phyloP scores from a whole-genome alignment of 2,888 invertebrate species.

The Ecliptopera silaceata region DNA sequence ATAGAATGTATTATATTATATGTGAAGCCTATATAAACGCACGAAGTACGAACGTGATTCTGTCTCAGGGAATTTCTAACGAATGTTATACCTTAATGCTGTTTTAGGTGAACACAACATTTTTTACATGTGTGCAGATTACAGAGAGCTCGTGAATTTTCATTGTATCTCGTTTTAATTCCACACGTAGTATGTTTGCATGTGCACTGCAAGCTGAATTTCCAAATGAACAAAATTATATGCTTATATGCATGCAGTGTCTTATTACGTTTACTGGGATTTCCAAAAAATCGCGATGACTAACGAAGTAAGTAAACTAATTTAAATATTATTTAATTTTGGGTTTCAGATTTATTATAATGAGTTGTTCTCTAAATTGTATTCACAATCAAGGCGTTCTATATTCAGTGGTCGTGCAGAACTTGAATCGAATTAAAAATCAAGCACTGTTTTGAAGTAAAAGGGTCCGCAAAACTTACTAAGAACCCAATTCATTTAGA shows the following conservation, averaged over 20 bases:
- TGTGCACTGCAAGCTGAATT: not conserved
- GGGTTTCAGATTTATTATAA: conserved; percentile 1
- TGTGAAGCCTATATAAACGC: not conserved
- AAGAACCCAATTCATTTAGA: conserved; percentile 70
- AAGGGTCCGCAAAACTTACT: conserved; percentile 58
- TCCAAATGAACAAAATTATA: not conserved
- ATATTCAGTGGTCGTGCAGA: conserved; percentile 32
- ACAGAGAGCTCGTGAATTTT: conserved; percentile 9
- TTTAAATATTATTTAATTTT: not conserved
- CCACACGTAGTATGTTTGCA: not conserved
- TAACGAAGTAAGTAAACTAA: not conserved
- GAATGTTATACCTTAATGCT: not conserved
- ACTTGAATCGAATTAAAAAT: conserved; percentile 67
- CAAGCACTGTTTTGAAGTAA: conserved; percentile 54
- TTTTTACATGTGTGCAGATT: conserved; percentile 7
- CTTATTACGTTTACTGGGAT: no score
- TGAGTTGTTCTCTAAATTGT: conserved; percentile 4
- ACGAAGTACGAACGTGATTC: not conserved
- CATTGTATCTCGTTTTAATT: conserved; percentile 5
- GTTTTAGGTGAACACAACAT: conserved; percentile 11
- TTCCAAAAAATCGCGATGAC: not conserved
- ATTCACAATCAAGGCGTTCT: conserved; percentile 22
- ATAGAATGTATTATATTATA: not conserved
- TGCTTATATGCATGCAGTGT: no score
- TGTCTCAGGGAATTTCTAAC: not conserved